phyloP scores from a whole-genome alignment of 2,888 invertebrate species.

The Cecidostiba fungosa region DNA sequence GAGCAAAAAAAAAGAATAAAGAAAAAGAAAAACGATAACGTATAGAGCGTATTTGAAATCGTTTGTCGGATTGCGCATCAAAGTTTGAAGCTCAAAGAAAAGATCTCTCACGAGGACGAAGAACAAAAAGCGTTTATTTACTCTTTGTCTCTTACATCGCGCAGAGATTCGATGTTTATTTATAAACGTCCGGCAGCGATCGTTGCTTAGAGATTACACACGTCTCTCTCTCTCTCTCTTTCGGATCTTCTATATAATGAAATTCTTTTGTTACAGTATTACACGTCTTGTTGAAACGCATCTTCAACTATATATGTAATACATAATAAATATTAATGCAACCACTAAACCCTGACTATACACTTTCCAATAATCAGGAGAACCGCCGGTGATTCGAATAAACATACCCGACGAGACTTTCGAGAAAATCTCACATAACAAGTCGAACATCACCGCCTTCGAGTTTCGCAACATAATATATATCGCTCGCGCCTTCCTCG shows the following conservation, averaged over 20 bases:
- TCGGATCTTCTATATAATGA: background rate
- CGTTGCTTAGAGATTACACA: background rate
- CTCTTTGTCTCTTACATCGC: background rate
- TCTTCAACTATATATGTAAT: too few species aligned
- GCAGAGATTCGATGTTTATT: background rate
- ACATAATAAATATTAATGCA: background rate
- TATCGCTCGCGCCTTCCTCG: background rate
- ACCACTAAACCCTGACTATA: background rate
- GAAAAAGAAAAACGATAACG: constrained; percentile 18
- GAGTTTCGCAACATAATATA: constrained; percentile 8
- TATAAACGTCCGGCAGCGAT: background rate
- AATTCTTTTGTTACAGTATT: background rate
- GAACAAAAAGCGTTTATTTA: background rate
- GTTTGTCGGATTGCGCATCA: constrained; percentile 39
- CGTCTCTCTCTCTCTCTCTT: too few species aligned
- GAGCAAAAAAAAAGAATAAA: too few species aligned
- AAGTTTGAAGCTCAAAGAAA: constrained; percentile 13
- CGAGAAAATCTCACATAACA: background rate
- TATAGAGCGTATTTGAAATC: constrained; percentile 37
- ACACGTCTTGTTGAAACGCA: too few species aligned
- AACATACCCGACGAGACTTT: background rate
- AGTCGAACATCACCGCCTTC: background rate
- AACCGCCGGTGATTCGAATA: background rate
- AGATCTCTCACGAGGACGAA: constrained; percentile 12
- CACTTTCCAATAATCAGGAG: too few species aligned